Base-by-base conservation (phyloP, 2,888 invertebrate genomes). In the Nudaria mundana region DNA sequence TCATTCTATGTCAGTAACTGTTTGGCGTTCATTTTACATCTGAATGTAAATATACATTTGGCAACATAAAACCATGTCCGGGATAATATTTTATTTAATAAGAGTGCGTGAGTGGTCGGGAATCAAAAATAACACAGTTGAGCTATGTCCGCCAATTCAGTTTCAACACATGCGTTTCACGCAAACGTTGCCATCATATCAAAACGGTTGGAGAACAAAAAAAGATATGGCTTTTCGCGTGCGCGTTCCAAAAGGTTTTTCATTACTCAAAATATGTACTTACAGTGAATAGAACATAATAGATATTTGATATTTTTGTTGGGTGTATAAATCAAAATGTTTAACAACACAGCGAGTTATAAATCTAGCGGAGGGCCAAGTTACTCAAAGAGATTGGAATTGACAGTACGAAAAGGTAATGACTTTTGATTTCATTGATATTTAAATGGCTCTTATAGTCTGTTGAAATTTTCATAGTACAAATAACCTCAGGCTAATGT, bases 101-200 rank as follows among this genome's bases (percentile, higher is more conserved):
- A 81, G 76, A 74, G 52, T 48, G 60, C 64, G 65, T 54, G 68
- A 63, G 69, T 66, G 59, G 54, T 48, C 67, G 32, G 46, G 71
- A 58, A 82, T 76, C 79, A 81, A 83, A 87, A 86, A 87, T 87
- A 87, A 81, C 84, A 65, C 68, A 59, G 67, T 58, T 68, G 69
- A 34, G 67, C 62, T 69, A 55, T 48, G 48, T 60, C 58, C 62
- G 67, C 63, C 67, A 65, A 69, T 67, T 71, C 75, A 76, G 76
- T 74, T 71, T 61, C 71, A 64, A 70, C 67, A 69, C 69, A 72
- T 70, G 63, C 64, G 70, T 69, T 72, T 71, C 67, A 63, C 66
- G 64, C 63, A 61, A 54, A 65, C 63, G 64, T 62, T 61, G 69
- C 55, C 63, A 69, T 71, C 65, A 68, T 70, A 71, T 71, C 75